These are phyloP conservation scores for Choristoneura rosaceana DNA, from an alignment of 2,888 invertebrate species.

Conservation along the genomic window DNA sequence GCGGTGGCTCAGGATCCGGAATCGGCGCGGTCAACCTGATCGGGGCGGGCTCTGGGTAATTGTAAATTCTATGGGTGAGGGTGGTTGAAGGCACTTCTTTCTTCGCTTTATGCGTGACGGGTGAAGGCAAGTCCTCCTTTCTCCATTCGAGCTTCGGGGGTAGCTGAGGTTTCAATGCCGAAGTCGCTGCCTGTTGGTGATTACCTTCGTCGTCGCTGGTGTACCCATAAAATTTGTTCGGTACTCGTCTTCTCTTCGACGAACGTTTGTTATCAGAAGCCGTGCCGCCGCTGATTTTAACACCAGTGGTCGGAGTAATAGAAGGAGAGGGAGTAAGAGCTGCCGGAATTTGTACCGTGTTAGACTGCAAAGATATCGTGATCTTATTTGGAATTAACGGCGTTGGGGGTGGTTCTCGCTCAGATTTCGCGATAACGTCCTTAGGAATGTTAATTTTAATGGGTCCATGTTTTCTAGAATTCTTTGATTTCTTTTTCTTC, in stretches of 20 bases:
- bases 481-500: conserved; percentile 85
- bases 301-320: conserved; percentile 47
- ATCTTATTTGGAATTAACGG: conserved; percentile 75
- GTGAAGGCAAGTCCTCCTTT: conserved; percentile 89
- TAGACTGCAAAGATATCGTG: conserved; percentile 80
- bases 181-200: conserved; percentile 80
- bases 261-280: conserved; percentile 88
- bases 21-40: conserved; percentile 81
- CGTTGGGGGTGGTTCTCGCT: conserved; percentile 56
- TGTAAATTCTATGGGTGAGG: conserved; percentile 69
- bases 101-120: conserved; percentile 77
- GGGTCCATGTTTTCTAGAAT: conserved; percentile 78
- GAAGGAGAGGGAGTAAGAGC: conserved; percentile 55
- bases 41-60: conserved; percentile 74
- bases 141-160: conserved; percentile 90
- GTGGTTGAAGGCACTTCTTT: conserved; percentile 80
- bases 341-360: conserved; percentile 80
- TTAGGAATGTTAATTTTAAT: conserved; percentile 87
- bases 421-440: conserved; percentile 70
- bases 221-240: conserved; percentile 95
- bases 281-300: conserved; percentile 55
- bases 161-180: conserved; percentile 84
- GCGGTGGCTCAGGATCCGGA: conserved; percentile 79
- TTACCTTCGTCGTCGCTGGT: conserved; percentile 92
- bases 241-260: conserved; percentile 92